phyloP scores from a whole-genome alignment of 2,888 invertebrate genomes.

The Imbricaverruca yamaguchii region DNA sequence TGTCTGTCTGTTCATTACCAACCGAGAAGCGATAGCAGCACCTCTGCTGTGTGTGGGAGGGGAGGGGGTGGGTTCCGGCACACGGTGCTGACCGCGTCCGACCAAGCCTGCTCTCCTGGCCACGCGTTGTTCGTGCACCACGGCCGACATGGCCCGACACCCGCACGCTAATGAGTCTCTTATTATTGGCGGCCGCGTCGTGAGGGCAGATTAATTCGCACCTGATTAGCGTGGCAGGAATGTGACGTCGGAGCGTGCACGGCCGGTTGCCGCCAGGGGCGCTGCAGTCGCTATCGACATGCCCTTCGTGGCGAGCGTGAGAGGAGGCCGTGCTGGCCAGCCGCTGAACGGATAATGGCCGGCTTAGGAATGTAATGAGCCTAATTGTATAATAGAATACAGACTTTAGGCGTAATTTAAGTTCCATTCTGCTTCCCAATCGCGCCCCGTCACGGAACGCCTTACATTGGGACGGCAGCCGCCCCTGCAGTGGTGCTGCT shows the following conservation, averaged over 20 bases:
- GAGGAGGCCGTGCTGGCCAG: background rate
- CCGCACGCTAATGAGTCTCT: background rate
- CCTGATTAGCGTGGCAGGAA: conserved; percentile 12
- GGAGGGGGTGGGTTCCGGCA: too few species aligned
- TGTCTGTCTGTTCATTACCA: too few species aligned
- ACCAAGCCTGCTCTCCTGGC: background rate
- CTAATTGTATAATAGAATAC: conserved; percentile 16
- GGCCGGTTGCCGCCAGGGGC: conserved; percentile 2
- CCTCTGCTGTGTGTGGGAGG: too few species aligned
- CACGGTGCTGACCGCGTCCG: too few species aligned
- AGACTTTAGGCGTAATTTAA: conserved; percentile 14
- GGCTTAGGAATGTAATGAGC: background rate
- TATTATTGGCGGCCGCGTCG: conserved; percentile 16
- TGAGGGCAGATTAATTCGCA: conserved; percentile 16
- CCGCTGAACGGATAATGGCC: conserved; percentile 18
- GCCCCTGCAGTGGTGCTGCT: background rate
- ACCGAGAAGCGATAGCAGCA: too few species aligned
- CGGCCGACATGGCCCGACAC: background rate
- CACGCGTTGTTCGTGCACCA: background rate
- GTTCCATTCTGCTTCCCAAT: conserved; percentile 10
- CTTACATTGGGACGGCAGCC: background rate
- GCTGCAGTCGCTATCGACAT: background rate
- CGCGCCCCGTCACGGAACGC: conserved; percentile 10
- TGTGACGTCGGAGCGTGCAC: background rate
- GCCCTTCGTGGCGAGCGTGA: background rate